Conservation (phyloP, 53 echinoderm and acorn worm genomes). For the Arbacia lixula region DNA sequence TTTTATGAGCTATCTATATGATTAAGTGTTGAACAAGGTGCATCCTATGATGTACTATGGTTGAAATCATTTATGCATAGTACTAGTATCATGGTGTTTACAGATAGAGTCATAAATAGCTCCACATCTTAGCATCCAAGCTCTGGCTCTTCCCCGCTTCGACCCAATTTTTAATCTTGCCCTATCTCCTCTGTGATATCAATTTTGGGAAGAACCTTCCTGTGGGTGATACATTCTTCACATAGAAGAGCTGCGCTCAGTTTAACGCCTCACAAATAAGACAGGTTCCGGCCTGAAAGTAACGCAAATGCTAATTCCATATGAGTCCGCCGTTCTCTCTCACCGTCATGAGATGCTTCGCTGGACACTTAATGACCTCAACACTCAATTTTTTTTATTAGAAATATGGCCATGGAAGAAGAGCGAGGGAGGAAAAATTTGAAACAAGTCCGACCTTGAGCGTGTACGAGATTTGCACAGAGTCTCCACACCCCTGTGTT, state of each 20-base stretch:
- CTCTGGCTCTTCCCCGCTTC: too few species aligned
- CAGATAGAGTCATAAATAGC: too few species aligned
- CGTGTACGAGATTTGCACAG: background rate
- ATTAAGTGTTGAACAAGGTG: too few species aligned
- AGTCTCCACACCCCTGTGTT: constrained; percentile 21
- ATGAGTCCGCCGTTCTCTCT: constrained; percentile 12
- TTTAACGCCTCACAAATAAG: constrained; percentile 22
- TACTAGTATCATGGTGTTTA: too few species aligned
- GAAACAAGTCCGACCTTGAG: constrained; percentile 1
- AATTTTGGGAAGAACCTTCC: background rate
- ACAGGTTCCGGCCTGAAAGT: constrained; percentile 13
- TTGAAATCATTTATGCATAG: too few species aligned
- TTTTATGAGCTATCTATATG: too few species aligned
- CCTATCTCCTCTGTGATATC: background rate
- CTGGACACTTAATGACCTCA: constrained; percentile 25
- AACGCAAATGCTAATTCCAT: constrained; percentile 44
- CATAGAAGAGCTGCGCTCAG: constrained; percentile 19
- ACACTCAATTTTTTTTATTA: constrained; percentile 47
- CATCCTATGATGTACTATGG: too few species aligned
- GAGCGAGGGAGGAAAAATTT: too few species aligned
- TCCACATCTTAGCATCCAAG: too few species aligned
- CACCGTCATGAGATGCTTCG: constrained; percentile 12
- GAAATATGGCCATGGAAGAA: too few species aligned
- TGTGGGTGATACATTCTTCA: constrained; percentile 6
- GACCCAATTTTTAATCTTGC: too few species aligned